Base-by-base conservation (phyloP, 1,140 invertebrate species). In the Drosophila albomicans region DNA sequence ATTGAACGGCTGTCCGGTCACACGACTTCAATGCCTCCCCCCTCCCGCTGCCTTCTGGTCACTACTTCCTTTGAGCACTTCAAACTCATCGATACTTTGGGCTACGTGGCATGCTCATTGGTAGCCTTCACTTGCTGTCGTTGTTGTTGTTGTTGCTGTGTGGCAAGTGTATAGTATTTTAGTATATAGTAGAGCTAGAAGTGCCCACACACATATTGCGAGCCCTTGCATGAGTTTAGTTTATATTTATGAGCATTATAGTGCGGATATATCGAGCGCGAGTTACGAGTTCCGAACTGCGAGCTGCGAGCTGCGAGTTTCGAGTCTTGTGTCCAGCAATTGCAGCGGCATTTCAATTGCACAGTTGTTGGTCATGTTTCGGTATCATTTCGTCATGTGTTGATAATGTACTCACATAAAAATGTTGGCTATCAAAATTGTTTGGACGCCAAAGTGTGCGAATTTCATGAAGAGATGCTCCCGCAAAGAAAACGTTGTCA, bases 201-300 rank as follows among this genome's bases (percentile, higher is more conserved):
- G 62, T 56, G 69, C 66, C 46, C 64, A 61, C 78, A 73, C 74
- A 67, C 52, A 74, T 38, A 72, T 67, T 61, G 61, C 30, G 62
- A 35, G 48, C 41, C 51, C 51, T 45, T 73, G 69, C 69, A 63
- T 68, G 78, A 63, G 66, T 79, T 90, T 90, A 92, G 91, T 92
- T 92, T 82, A 90, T 92, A 92, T 92, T 92, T 92, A 92, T 92
- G 88, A 81, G 78, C 82, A 91, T 92, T 92, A 92, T 92, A 92
- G 91, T 89, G 78, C 91, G 91, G 91, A 92, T 92, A 92, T 86
- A 91, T 82, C 75, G 84, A 82, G 86, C 78, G 64, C 72, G 71
- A 66, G 78, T 81, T 80, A 79, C 71, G 57, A 75, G 76, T 65
- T 51, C 35, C 35, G 25, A 62, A 25, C 20, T 25, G 4, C 3